Evolutionary conservation across 2,113 vertebrate genomes (phyloP).

Genomic region (Dicerorhinus sumatrensis): DNA sequence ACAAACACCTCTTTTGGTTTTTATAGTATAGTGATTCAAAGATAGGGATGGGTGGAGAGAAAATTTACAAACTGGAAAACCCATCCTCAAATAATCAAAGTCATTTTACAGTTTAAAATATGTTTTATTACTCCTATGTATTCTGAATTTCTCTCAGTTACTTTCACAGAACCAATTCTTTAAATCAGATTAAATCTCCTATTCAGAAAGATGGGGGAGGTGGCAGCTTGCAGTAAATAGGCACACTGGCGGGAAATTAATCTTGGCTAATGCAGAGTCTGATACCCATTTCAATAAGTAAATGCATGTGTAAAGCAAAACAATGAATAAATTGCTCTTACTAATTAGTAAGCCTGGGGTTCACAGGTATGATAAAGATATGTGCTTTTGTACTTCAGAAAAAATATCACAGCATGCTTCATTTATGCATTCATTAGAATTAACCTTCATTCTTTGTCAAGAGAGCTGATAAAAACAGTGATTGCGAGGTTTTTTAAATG

Average conservation of each 20-base stretch:
- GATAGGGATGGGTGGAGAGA: neutral
- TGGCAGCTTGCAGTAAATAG: neutral
- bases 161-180: neutral
- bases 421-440: neutral
- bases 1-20: constrained; percentile 49
- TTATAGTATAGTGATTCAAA: constrained; percentile 47
- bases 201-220: neutral
- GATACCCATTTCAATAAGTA: constrained; percentile 16
- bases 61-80: constrained; percentile 34
- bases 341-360: constrained; percentile 10
- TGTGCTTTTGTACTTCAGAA: neutral
- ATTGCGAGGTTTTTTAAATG: neutral
- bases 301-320: constrained; percentile 11
- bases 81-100: neutral
- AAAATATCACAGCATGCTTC: neutral
- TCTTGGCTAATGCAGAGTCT: neutral
- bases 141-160: constrained; percentile 25
- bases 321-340: neutral
- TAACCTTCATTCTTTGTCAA: constrained; percentile 16
- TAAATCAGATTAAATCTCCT: constrained; percentile 6
- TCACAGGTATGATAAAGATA: neutral
- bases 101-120: constrained; percentile 7
- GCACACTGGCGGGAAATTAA: neutral
- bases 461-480: neutral
- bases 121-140: constrained; percentile 27